These are phyloP conservation scores for Tenrec ecaudatus DNA, from an alignment of 2,113 vertebrate species.

Conservation along the genomic window DNA sequence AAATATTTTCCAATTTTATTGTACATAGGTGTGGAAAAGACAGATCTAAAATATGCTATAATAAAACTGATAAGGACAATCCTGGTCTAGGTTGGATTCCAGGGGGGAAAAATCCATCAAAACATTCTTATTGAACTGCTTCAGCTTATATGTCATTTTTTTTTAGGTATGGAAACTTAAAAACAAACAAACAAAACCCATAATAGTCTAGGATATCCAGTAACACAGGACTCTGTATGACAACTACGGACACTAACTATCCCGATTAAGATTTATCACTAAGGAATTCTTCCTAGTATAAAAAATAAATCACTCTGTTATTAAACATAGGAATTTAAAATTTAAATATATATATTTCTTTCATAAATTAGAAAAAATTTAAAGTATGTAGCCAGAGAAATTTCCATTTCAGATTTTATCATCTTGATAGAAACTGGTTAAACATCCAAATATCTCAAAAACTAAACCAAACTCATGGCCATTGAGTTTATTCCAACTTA, in stretches of 20 bases:
- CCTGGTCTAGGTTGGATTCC: not conserved
- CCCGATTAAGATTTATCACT: conserved; percentile 22
- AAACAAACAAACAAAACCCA: not conserved
- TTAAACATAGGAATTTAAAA: not conserved
- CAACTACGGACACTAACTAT: not conserved
- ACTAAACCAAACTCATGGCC: no score
- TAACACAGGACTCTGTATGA: not conserved
- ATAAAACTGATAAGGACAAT: not conserved
- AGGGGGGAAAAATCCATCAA: not conserved
- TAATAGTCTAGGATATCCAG: not conserved
- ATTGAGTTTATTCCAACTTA: no score
- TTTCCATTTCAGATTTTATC: conserved; percentile 1
- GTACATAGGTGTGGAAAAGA: not conserved
- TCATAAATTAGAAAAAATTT: not conserved
- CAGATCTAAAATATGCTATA: not conserved
- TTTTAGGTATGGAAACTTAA: no score
- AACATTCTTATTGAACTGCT: not conserved
- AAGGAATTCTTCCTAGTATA: not conserved
- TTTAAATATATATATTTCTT: conserved; percentile 23
- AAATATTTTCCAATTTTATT: conserved; percentile 4
- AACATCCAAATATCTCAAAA: not conserved
- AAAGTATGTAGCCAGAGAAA: not conserved
- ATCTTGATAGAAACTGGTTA: not conserved
- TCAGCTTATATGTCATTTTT: no score
- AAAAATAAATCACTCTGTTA: not conserved